These are phyloP conservation scores for Drosophila micromelanica DNA, from an alignment of 1,140 invertebrate species.

Conservation along the genomic window DNA sequence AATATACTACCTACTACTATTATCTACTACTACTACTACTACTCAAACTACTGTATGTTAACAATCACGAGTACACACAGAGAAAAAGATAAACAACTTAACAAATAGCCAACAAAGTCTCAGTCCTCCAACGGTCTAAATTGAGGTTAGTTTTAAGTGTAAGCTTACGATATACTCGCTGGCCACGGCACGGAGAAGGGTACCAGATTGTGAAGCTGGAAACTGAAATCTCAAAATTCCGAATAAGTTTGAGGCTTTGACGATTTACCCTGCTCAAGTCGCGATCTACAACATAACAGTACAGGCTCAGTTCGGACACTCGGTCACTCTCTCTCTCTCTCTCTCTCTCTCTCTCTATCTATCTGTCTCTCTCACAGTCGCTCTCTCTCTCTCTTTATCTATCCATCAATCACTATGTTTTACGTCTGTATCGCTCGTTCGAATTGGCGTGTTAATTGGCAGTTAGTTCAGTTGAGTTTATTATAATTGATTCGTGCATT, in stretches of 20 bases:
- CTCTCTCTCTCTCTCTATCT: not conserved
- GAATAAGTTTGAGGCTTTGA: not conserved
- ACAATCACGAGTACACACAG: slow-evolving; percentile 58
- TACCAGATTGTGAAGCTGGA: not conserved
- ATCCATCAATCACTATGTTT: slow-evolving; percentile 20
- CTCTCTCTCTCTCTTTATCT: slow-evolving; percentile 7
- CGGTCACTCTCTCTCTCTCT: slow-evolving; percentile 2
- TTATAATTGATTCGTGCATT: slow-evolving; percentile 16
- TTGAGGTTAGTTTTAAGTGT: slow-evolving; percentile 68
- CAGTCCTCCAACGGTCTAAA: slow-evolving; percentile 37
- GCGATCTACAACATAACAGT: slow-evolving; percentile 15
- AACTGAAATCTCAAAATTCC: slow-evolving; percentile 5
- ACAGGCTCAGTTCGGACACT: slow-evolving; percentile 30
- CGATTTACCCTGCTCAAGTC: slow-evolving; percentile 1
- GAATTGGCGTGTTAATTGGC: slow-evolving; percentile 74
- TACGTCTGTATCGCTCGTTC: slow-evolving; percentile 19
- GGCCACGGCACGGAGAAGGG: not conserved
- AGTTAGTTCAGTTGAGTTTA: slow-evolving; percentile 56
- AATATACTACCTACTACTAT: slow-evolving; percentile 41
- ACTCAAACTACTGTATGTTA: slow-evolving; percentile 59
- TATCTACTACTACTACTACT: slow-evolving; percentile 42
- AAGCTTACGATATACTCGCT: slow-evolving; percentile 31
- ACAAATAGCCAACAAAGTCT: slow-evolving; percentile 38
- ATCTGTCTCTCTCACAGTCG: slow-evolving; percentile 6
- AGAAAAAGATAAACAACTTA: slow-evolving; percentile 25